Evolutionary conservation across 2,113 vertebrate species (phyloP), one percentile per base, ranked within the genome.

Genomic region (Donacobius atricapilla): DNA sequence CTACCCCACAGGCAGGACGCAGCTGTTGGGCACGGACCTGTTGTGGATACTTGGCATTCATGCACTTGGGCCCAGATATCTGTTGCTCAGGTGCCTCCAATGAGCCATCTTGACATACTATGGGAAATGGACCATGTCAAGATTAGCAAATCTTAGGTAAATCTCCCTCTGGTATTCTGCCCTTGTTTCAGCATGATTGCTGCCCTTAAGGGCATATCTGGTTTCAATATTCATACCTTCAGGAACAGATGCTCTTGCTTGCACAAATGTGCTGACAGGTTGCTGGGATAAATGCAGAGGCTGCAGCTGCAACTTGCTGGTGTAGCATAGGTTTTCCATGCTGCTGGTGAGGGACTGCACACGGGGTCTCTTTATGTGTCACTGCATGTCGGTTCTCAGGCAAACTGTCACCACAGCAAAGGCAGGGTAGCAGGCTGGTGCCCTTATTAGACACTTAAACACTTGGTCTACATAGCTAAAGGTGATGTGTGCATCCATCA

Each of bases 391-490:
- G 90, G 19, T 96, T 28, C 54, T 79, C 60, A 39, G 78, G 51
- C 25, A 73, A 63, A 78, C 96, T 79, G 91, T 92, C 91, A 95
- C 72, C 24, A 13, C 14, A 15, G 48, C 81, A 58, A 63, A 58
- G 81, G 54, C 83, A 77, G 96, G 98, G 92, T 97, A 97, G 91
- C 94, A 28, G 61, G 72, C 87, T 61, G 69, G 64, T 5, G 45
- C 51, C 20, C 60, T 83, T 94, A 68, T 68, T 93, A 86, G 79
- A 77, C 68, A 47, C 11, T 2, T 2, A 6, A 69, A 64, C 5
- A 0, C 61, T 73, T 28, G 47, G 57, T 42, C 61, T 47, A 35
- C 7, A 1, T 37, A 45, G 51, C 69, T 77, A 19, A 83, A 78
- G 54, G 48, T 50, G 8, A 17, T 24, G 72, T 21, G 35, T 19